Base-by-base conservation (phyloP, 2,888 invertebrate species). In the Drosophila fungiperda region DNA sequence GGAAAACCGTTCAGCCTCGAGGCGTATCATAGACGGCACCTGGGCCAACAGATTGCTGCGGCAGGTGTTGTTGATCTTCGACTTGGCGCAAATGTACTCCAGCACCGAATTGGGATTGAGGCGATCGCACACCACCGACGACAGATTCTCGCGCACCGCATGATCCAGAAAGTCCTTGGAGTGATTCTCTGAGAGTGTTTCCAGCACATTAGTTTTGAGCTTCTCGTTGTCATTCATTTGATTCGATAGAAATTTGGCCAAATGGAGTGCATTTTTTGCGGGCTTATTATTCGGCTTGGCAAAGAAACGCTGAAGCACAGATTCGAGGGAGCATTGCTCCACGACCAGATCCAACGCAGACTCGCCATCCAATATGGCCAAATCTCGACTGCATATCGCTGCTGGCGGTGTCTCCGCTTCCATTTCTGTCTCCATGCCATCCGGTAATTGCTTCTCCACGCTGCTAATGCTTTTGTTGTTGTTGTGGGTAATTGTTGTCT, bases 151-250 rank as follows among this genome's bases (percentile, higher is more conserved):
- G 70, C 92, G 92, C 8, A 93, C 85, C 0, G 93, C 93, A 76
- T 93, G 92, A 66, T 93, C 91, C 54, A 93, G 80, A 66, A 93
- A 93, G 36, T 93, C 93, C 61, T 92, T 92, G 8, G 93, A 92
- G 73, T 93, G 91, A 71, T 93, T 92, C 79, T 93, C 93, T 3
- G 93, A 92, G 17, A 93, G 81, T 3, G 87, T 89, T 72, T 93
- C 93, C 53, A 93, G 68, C 5, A 93, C 89, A 68, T 80, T 89
- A 6, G 85, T 76, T 74, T 92, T 92, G 3, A 92, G 80, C 69
- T 92, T 92, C 2, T 87, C 63, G 62, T 91, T 91, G 38, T 53
- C 67, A 53, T 70, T 78, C 93, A 93, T 93, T 23, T 89, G 76
- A 17, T 78, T 76, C 3, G 93, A 92, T 55, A 93, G 65, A 54